phyloP scores from a whole-genome alignment of 2,797 vertebrate genomes.

The Acanthurus tractus region DNA sequence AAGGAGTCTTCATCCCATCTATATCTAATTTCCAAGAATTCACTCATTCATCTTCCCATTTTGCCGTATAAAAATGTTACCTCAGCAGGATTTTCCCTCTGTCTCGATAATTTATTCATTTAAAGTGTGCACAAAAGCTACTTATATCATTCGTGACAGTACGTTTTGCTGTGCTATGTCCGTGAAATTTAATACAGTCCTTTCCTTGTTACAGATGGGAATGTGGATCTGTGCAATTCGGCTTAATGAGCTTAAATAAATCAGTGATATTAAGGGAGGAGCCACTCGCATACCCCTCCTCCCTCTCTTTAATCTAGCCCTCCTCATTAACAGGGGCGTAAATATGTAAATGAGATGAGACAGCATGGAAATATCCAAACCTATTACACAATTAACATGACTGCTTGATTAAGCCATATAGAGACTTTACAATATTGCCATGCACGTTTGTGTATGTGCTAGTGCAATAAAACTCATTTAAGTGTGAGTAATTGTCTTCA shows the following conservation, averaged over 20 bases:
- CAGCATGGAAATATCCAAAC: slow-evolving; percentile 79
- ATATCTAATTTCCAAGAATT: slow-evolving; percentile 56
- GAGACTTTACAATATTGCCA: slow-evolving; percentile 65
- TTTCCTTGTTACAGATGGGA: slow-evolving; percentile 43
- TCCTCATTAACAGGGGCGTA: slow-evolving; percentile 74
- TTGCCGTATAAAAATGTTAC: slow-evolving; percentile 46
- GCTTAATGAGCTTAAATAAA: slow-evolving; percentile 74
- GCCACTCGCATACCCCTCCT: slow-evolving; percentile 42
- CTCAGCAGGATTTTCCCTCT: slow-evolving; percentile 39
- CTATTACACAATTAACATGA: slow-evolving; percentile 82
- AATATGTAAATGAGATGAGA: slow-evolving; percentile 83
- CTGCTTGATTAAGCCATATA: slow-evolving; percentile 80
- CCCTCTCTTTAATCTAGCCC: slow-evolving; percentile 70
- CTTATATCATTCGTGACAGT: slow-evolving; percentile 13
- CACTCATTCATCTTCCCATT: slow-evolving; percentile 32
- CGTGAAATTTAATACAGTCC: slow-evolving; percentile 40
- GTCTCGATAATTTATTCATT: slow-evolving; percentile 49
- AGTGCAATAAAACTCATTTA: slow-evolving; percentile 60
- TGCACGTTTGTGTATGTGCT: slow-evolving; percentile 40
- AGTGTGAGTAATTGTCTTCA: slow-evolving; percentile 47
- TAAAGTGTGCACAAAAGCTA: slow-evolving; percentile 25
- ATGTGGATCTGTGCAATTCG: slow-evolving; percentile 51
- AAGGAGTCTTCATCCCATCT: slow-evolving; percentile 44
- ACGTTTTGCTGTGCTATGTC: slow-evolving; percentile 24
- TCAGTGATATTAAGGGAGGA: slow-evolving; percentile 69